Conservation (phyloP, 2,113 vertebrate species). For the Leucoraja erinaceus region DNA sequence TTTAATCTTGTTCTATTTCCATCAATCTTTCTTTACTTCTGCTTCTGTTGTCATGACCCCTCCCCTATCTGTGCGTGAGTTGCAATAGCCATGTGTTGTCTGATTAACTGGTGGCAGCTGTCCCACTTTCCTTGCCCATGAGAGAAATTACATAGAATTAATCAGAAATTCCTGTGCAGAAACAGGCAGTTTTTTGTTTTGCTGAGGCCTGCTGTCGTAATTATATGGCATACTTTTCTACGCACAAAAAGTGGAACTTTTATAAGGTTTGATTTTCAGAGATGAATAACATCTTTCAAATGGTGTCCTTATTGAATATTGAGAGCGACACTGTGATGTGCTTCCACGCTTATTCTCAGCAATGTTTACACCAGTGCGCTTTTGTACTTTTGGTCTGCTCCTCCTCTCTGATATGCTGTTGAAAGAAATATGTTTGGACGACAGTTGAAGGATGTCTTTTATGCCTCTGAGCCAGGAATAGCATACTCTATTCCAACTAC, state of each 20-base stretch:
- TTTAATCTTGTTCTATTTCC: slow-evolving; percentile 8
- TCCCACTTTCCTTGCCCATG: not conserved
- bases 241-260: not conserved
- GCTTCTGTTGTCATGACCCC: not conserved
- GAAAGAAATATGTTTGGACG: not conserved
- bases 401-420: not conserved
- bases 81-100: not conserved
- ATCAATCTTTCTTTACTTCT: not conserved
- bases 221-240: not conserved
- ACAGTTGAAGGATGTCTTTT: not conserved
- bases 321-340: not conserved
- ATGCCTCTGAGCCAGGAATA: not conserved
- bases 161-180: not conserved
- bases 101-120: not conserved
- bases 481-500: not conserved
- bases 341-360: not conserved
- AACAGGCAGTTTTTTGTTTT: not conserved
- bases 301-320: not conserved
- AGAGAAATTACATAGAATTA: not conserved
- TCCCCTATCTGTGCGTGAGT: not conserved
- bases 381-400: not conserved
- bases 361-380: not conserved
- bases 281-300: not conserved
- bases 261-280: not conserved
- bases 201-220: not conserved